Evolutionary conservation across 2,113 vertebrate species (phyloP), one percentile per base, ranked within the genome.

Genomic region (Lagopus muta): DNA sequence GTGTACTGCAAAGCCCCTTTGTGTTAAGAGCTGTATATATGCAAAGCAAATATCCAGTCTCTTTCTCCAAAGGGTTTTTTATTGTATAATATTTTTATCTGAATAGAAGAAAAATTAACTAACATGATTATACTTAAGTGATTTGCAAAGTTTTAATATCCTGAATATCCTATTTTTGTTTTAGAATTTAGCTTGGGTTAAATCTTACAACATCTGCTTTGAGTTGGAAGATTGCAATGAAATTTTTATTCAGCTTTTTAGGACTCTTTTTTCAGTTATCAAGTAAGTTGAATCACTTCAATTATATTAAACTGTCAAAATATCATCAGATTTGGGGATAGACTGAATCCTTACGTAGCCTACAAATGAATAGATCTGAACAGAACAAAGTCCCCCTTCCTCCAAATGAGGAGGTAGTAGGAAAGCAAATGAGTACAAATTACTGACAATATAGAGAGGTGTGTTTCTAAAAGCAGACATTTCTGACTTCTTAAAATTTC

Each of bases 221-320:
- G 99, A 99, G 96, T 98, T 99, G 97, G 99, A 99, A 98, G 99
- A 99, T 98, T 99, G 99, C 98, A 99, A 99, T 92, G 99, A 99
- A 97, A 99, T 99, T 98, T 99, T 99, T 98, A 99, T 99, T 97
- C 99, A 99, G 93, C 99, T 99, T 97, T 99, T 99, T 98, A 99
- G 98, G 96, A 99, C 99, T 10, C 99, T 99, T 94, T 99, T 99
- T 98, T 99, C 99, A 94, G 99, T 99, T 93, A 99, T 99, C 97
- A 99, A 99, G 99, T 99, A 98, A 99, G 99, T 98, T 93, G 58
- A 80, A 84, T 90, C 9, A 2, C 43, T 91, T 95, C n/a, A 32
- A 69, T 83, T 93, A 8, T 75, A 75, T 72, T 75, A 69, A 91
- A 75, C 7, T 86, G 47, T 90, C 47, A 43, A 86, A 93, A 74